These are phyloP conservation scores for Agrochola circellaris DNA, from an alignment of 2,888 invertebrate genomes.

Conservation along the genomic window DNA sequence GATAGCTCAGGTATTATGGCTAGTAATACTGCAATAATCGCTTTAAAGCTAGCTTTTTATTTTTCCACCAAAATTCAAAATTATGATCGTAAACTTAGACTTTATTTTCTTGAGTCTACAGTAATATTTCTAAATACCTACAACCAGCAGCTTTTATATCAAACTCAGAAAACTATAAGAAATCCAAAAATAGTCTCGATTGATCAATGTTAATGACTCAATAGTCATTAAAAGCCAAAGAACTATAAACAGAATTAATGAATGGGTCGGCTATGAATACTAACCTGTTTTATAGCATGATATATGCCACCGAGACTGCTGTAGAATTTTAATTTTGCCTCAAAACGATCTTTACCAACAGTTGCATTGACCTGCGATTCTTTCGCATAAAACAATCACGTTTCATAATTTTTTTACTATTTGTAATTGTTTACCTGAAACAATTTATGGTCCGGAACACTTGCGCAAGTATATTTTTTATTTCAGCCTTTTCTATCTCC, in stretches of 20 bases:
- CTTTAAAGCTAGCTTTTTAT: constrained; percentile 11
- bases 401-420: constrained; percentile 20
- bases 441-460: constrained; percentile 53
- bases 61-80: neutral
- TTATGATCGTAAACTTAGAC: constrained; percentile 5
- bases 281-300: constrained; percentile 19
- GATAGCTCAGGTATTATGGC: constrained; percentile 14
- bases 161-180: constrained; percentile 22
- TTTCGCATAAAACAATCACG: constrained; percentile 19
- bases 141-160: neutral
- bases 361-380: constrained; percentile 37
- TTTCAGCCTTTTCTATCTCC: constrained; percentile 39
- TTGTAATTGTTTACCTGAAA: constrained; percentile 40
- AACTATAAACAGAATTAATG: constrained; percentile 33
- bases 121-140: neutral
- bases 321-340: constrained; percentile 12
- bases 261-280: constrained; percentile 32
- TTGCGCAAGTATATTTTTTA: constrained; percentile 44
- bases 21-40: constrained; percentile 19
- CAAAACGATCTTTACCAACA: constrained; percentile 13
- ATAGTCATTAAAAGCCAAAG: constrained; percentile 25
- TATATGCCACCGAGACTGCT: neutral
- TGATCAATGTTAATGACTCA: constrained; percentile 39
- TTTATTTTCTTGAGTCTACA: neutral
- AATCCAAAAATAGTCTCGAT: constrained; percentile 28